These are phyloP conservation scores for Rhopalosiphum nymphaeae DNA, from an alignment of 2,888 invertebrate species.

Conservation along the genomic window DNA sequence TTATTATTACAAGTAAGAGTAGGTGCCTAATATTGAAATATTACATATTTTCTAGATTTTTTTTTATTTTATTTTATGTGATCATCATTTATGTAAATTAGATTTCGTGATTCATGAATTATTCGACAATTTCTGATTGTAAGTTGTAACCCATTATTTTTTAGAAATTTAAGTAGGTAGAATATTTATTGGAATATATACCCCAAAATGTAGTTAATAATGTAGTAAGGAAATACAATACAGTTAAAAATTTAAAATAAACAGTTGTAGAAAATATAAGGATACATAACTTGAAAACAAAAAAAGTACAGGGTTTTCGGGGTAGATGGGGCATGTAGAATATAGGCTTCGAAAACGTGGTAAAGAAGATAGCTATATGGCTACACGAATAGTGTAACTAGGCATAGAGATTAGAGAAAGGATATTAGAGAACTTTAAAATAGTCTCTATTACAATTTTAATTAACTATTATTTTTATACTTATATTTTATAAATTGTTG, in stretches of 20 bases:
- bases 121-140: constrained; percentile 27
- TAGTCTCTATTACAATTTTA: background rate
- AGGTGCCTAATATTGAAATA: constrained; percentile 24
- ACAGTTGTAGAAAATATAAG: background rate
- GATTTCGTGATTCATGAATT: background rate
- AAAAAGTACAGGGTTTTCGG: background rate
- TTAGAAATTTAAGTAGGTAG: background rate
- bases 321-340: too few species aligned
- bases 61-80: background rate
- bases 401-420: background rate
- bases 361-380: background rate
- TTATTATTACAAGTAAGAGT: constrained; percentile 25
- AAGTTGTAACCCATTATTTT: constrained; percentile 3
- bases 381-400: background rate
- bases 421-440: background rate
- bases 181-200: background rate
- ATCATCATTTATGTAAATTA: constrained; percentile 12
- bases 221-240: background rate
- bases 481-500: background rate
- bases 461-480: background rate
- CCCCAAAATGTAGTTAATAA: background rate
- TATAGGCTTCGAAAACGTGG: background rate
- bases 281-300: background rate
- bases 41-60: background rate
- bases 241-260: background rate